These are phyloP conservation scores for Ctenopoma kingsleyae DNA, from an alignment of 2,797 vertebrate species.

Conservation along the genomic window DNA sequence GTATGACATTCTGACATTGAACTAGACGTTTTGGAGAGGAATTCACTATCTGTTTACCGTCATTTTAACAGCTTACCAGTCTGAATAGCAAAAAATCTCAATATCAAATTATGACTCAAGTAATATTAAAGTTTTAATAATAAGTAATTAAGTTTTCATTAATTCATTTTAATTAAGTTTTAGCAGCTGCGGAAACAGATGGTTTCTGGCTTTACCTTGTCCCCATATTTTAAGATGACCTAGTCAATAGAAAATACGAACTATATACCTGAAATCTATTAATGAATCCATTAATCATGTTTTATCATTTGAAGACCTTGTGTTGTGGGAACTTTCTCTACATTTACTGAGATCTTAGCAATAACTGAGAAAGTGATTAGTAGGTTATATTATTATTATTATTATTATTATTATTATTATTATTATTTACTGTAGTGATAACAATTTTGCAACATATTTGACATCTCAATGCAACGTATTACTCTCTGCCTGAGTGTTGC, in stretches of 20 bases:
- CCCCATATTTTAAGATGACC: background rate
- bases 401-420: background rate
- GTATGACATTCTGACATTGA: background rate
- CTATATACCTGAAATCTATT: background rate
- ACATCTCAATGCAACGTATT: constrained; percentile 12
- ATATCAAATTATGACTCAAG: background rate
- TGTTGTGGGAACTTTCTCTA: background rate
- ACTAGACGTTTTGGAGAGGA: background rate
- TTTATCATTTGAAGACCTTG: background rate
- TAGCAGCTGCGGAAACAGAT: background rate
- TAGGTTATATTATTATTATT: background rate
- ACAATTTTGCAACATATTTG: constrained; percentile 7
- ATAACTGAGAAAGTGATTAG: background rate
- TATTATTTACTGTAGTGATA: background rate
- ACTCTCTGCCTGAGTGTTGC: constrained; percentile 38
- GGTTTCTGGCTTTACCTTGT: background rate
- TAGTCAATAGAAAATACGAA: background rate
- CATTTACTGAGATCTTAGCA: background rate
- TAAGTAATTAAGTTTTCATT: too few species aligned
- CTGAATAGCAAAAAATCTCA: background rate
- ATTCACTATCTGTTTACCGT: background rate
- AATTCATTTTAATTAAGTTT: too few species aligned
- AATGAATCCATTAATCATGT: background rate
- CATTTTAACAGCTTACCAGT: background rate
- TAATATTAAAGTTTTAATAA: too few species aligned